Percentiles rank a stretch among this genome's conserved stretches.
These are phyloP conservation scores for Abrostola triplasia DNA, from an alignment of 2,888 invertebrate genomes.

Conservation along the genomic window DNA sequence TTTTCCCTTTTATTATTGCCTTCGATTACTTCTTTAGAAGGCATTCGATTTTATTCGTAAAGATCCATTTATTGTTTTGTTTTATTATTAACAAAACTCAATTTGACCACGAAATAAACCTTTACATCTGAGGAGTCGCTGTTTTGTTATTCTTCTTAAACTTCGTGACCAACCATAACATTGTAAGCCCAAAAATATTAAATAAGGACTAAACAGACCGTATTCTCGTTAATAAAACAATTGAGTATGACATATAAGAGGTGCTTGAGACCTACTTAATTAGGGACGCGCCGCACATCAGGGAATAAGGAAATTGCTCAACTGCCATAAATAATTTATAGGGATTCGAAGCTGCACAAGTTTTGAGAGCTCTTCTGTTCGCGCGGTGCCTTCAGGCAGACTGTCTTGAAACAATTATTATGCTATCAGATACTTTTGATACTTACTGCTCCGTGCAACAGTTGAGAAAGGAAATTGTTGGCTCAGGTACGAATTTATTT, in stretches of 20 bases:
- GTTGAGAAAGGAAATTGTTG: background rate
- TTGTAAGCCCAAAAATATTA: slow-evolving; percentile 55
- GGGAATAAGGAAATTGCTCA: slow-evolving; percentile 76
- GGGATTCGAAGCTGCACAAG: slow-evolving; percentile 77
- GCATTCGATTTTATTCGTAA: slow-evolving; percentile 24
- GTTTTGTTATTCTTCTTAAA: slow-evolving; percentile 21
- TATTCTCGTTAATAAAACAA: slow-evolving; percentile 70
- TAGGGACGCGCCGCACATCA: slow-evolving; percentile 62
- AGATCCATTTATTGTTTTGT: slow-evolving; percentile 12
- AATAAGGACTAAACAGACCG: slow-evolving; percentile 67
- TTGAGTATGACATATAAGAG: slow-evolving; percentile 71
- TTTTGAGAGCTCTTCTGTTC: slow-evolving; percentile 77
- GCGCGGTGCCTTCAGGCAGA: slow-evolving; percentile 49
- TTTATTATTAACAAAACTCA: background rate
- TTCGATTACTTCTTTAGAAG: slow-evolving; percentile 46
- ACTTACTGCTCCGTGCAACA: slow-evolving; percentile 26
- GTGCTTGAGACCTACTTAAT: slow-evolving; percentile 78
- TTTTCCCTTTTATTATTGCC: slow-evolving; percentile 53
- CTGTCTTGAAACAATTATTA: slow-evolving; percentile 63
- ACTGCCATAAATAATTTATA: slow-evolving; percentile 85
- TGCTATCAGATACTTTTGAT: slow-evolving; percentile 57
- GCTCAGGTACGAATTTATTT: background rate
- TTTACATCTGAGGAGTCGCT: background rate
- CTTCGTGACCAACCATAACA: slow-evolving; percentile 8
- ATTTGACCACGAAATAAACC: too few relatives aligned